Conservation (phyloP, 1,140 invertebrate species). For the Wiebesia pumilae region DNA sequence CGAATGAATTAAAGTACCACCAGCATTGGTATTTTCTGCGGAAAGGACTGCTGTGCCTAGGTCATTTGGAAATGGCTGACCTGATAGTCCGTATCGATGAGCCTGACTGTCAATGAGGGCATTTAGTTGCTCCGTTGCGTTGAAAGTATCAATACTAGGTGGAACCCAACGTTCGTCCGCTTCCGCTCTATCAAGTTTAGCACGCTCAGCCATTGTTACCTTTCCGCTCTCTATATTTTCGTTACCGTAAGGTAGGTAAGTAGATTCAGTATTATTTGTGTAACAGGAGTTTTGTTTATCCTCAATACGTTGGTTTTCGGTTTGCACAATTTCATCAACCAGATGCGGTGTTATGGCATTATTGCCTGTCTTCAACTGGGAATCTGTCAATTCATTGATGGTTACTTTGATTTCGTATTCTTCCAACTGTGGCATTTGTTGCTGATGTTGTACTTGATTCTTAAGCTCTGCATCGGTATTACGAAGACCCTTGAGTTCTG, state of each 20-base stretch:
- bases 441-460: neutral
- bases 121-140: slow-evolving; percentile 69
- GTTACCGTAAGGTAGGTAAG: slow-evolving; percentile 61
- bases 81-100: slow-evolving; percentile 63
- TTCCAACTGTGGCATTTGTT: slow-evolving; percentile 30
- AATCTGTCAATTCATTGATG: neutral
- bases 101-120: slow-evolving; percentile 71
- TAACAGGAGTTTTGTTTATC: slow-evolving; percentile 69
- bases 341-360: slow-evolving; percentile 16
- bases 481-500: slow-evolving; percentile 53
- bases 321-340: neutral
- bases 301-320: slow-evolving; percentile 58
- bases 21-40: slow-evolving; percentile 60
- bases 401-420: neutral
- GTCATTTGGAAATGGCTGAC: slow-evolving; percentile 67
- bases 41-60: slow-evolving; percentile 61
- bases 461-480: slow-evolving; percentile 26
- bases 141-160: slow-evolving; percentile 74
- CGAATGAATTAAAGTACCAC: slow-evolving; percentile 61
- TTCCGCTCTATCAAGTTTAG: slow-evolving; percentile 75
- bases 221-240: slow-evolving; percentile 66
- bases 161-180: slow-evolving; percentile 81
- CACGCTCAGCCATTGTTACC: slow-evolving; percentile 68
- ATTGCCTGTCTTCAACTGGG: slow-evolving; percentile 30
- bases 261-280: slow-evolving; percentile 61